Percentiles rank a stretch among this genome's conserved stretches.
Conservation (phyloP, 2,888 invertebrate species). For the Slavum lentiscoides region DNA sequence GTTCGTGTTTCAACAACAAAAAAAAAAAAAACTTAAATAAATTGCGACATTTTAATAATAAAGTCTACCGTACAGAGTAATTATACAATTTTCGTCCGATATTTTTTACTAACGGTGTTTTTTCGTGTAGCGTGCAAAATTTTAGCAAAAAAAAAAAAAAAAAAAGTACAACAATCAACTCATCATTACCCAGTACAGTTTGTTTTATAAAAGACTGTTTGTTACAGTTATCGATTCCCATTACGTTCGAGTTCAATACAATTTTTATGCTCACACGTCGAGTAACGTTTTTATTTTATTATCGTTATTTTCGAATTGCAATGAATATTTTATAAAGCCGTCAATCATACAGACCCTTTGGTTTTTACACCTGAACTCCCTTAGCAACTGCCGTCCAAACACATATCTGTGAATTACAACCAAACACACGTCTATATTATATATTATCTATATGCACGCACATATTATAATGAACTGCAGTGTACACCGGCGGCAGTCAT, state of each 20-base stretch:
- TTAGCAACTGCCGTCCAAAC: slow-evolving; percentile 43
- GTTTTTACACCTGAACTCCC: slow-evolving; percentile 33
- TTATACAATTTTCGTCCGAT: too few relatives aligned
- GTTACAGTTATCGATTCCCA: slow-evolving; percentile 31
- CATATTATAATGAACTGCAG: neutral
- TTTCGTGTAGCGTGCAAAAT: neutral
- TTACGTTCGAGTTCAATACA: slow-evolving; percentile 21
- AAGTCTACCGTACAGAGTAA: too few relatives aligned
- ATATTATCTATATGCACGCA: too few relatives aligned
- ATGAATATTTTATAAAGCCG: slow-evolving; percentile 50
- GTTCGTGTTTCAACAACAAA: neutral
- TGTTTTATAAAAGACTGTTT: neutral
- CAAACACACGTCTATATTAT: neutral
- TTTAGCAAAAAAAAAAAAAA: neutral
- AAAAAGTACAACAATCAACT: neutral
- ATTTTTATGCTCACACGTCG: neutral
- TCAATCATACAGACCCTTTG: slow-evolving; percentile 35
- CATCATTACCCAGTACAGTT: neutral
- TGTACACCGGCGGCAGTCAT: too few relatives aligned
- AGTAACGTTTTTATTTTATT: slow-evolving; percentile 1
- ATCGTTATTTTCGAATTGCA: slow-evolving; percentile 24
- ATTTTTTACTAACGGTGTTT: neutral
- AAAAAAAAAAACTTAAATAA: too few relatives aligned
- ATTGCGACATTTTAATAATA: too few relatives aligned
- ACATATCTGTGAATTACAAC: neutral